Evolutionary conservation across 2,888 invertebrate species (phyloP).

Genomic region (Lissocephala sabroskyi): DNA sequence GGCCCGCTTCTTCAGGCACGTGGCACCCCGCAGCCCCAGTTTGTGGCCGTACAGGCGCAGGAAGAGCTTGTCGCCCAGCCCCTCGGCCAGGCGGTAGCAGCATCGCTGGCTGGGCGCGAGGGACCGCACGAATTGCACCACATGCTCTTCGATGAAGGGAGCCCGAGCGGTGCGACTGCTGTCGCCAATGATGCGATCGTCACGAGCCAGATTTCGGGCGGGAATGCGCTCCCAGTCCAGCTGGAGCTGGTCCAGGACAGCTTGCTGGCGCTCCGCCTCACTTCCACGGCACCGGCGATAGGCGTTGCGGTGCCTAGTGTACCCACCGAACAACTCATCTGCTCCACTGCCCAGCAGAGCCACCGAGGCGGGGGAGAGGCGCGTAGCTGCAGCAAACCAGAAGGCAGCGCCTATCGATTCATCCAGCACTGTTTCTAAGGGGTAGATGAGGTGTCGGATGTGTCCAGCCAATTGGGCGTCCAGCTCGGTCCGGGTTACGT

Average conservation of each 20-base stretch:
- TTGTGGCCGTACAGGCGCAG: conserved; percentile 82
- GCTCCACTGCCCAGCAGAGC: conserved; percentile 92
- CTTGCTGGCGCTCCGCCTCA: conserved; percentile 71
- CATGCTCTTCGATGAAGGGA: conserved; percentile 83
- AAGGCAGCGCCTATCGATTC: conserved; percentile 96
- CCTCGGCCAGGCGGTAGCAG: conserved; percentile 75
- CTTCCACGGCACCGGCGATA: conserved; percentile 74
- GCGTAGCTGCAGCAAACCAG: conserved; percentile 90
- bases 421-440: conserved; percentile 90
- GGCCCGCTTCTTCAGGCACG: conserved; percentile 89
- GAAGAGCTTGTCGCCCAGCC: conserved; percentile 94
- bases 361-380: conserved; percentile 36
- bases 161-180: conserved; percentile 88
- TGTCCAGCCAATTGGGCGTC: conserved; percentile 74
- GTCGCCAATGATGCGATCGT: conserved; percentile 93
- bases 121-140: conserved; percentile 77
- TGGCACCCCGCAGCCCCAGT: conserved; percentile 78
- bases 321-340: conserved; percentile 97
- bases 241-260: conserved; percentile 77
- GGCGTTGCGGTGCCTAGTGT: conserved; percentile 87
- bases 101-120: conserved; percentile 78
- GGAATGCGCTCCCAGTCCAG: conserved; percentile 90
- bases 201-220: conserved; percentile 92
- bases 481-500: conserved; percentile 81
- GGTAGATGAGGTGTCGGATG: conserved; percentile 87